Conservation (phyloP, 2,113 vertebrate species). For the Willisornis vidua region DNA sequence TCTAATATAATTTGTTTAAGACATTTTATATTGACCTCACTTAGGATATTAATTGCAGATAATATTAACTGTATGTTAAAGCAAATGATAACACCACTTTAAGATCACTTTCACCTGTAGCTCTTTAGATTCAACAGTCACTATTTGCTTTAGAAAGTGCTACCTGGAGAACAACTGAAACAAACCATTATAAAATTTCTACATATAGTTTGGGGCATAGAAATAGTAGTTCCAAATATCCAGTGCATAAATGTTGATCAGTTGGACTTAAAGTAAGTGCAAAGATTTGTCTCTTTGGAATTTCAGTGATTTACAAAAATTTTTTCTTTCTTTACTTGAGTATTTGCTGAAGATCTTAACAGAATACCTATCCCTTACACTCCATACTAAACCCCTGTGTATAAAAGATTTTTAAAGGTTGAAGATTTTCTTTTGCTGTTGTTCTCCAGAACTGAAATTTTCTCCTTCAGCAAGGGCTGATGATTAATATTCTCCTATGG, state of each 20-base stretch:
- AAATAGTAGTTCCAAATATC: neutral
- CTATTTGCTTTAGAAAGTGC: neutral
- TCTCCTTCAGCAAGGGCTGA: conserved; percentile 13
- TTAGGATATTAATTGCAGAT: neutral
- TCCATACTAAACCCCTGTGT: neutral
- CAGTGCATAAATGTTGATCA: neutral
- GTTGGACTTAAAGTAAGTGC: neutral
- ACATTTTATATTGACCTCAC: neutral
- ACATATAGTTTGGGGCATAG: neutral
- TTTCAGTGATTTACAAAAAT: neutral
- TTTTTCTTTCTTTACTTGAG: neutral
- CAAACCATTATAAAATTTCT: neutral
- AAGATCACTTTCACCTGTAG: neutral
- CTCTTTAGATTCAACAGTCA: neutral
- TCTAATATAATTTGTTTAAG: neutral
- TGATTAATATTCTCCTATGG: conserved; percentile 41
- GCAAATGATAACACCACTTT: neutral
- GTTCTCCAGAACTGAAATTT: neutral
- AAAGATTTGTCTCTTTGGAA: neutral
- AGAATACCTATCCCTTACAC: neutral
- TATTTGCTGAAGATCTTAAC: neutral
- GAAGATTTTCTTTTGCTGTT: neutral
- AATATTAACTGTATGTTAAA: neutral
- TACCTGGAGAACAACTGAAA: neutral
- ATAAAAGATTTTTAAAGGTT: neutral